Percentiles rank a stretch among this genome's conserved stretches.
phyloP scores from a whole-genome alignment of 2,113 vertebrate genomes.

The Nibea coibor region DNA sequence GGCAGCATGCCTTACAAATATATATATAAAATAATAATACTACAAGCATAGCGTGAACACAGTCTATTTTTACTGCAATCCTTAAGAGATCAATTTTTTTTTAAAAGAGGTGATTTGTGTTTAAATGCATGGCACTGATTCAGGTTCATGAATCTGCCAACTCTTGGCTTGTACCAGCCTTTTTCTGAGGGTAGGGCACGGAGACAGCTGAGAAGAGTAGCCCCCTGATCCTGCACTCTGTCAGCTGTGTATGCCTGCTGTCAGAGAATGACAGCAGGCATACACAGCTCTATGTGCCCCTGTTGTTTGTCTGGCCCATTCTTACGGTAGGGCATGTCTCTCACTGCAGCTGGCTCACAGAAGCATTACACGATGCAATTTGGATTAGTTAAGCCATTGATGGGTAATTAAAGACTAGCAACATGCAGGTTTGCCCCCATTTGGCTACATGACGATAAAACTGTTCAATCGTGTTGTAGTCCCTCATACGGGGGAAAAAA shows the following conservation, averaged over 20 bases:
- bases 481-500: background rate
- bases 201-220: constrained; percentile 60
- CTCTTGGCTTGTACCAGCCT: constrained; percentile 45
- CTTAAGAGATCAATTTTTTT: background rate
- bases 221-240: constrained; percentile 59
- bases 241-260: constrained; percentile 55
- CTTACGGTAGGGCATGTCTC: constrained; percentile 33
- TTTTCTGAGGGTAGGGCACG: constrained; percentile 47
- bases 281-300: constrained; percentile 54
- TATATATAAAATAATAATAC: constrained; percentile 7
- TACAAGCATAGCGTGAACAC: background rate
- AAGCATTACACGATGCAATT: constrained; percentile 36
- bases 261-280: constrained; percentile 38
- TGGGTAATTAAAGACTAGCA: constrained; percentile 44
- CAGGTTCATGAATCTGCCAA: constrained; percentile 47
- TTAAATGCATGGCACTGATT: constrained; percentile 46
- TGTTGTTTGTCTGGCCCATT: constrained; percentile 48
- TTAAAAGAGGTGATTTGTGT: background rate
- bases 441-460: constrained; percentile 15
- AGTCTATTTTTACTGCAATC: constrained; percentile 23
- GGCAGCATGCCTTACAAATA: constrained; percentile 29
- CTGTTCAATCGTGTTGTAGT: background rate
- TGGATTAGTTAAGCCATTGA: constrained; percentile 45
- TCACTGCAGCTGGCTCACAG: constrained; percentile 35
- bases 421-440: constrained; percentile 15